Evolutionary conservation across 1,140 invertebrate genomes (phyloP).

Genomic region (Cepaea nemoralis): DNA sequence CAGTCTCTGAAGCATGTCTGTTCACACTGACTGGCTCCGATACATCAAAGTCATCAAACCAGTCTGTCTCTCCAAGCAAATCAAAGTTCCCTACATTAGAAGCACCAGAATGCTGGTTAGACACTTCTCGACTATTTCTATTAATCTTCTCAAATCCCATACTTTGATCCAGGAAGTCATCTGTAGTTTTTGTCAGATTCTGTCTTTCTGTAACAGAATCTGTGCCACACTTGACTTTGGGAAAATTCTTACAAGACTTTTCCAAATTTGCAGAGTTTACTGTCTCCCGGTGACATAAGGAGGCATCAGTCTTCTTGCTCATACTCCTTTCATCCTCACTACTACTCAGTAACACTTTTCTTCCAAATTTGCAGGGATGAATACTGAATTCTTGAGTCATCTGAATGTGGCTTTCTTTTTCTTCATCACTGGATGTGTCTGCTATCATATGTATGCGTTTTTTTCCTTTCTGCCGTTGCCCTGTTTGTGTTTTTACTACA

Average conservation of each 20-base stretch:
- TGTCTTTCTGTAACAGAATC: not conserved
- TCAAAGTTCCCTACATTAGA: conserved; percentile 8
- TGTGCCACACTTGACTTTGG: not conserved
- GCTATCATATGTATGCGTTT: conserved; percentile 42
- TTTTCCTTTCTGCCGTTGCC: conserved; percentile 32
- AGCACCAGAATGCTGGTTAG: not conserved
- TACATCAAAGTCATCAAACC: not conserved
- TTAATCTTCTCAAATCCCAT: not conserved
- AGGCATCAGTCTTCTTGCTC: not conserved
- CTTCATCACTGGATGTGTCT: conserved; percentile 54
- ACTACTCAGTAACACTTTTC: not conserved
- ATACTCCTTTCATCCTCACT: conserved; percentile 34
- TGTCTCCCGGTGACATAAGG: too few species aligned
- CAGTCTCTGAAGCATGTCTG: not conserved
- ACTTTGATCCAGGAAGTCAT: not conserved
- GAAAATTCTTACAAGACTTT: not conserved
- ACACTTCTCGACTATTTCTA: not conserved
- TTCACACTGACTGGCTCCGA: not conserved
- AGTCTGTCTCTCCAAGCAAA: not conserved
- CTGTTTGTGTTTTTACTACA: conserved; percentile 19
- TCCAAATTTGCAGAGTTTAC: too few species aligned
- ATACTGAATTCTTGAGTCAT: conserved; percentile 14
- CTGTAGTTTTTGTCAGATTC: not conserved
- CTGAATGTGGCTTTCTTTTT: not conserved
- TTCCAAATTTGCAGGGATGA: not conserved